Evolutionary conservation across 2,113 vertebrate species (phyloP).

Genomic region (Orthonyx spaldingii): DNA sequence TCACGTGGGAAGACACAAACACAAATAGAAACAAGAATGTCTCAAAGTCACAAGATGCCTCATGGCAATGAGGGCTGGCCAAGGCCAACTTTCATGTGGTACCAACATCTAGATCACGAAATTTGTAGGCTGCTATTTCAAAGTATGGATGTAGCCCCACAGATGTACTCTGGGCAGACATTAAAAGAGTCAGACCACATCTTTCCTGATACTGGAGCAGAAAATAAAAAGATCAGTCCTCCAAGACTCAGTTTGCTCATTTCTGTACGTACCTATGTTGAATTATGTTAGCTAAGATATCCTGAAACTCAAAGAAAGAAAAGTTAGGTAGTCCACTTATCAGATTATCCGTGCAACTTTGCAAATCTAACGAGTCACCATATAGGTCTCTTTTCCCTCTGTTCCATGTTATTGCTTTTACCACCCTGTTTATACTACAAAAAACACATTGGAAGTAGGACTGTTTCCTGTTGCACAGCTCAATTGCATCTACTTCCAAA

Average conservation of each 20-base stretch:
- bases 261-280: background rate
- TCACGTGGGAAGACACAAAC: background rate
- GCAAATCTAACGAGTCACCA: background rate
- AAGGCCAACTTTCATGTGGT: background rate
- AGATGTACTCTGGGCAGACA: background rate
- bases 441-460: background rate
- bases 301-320: background rate
- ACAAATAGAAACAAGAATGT: background rate
- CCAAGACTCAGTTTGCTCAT: background rate
- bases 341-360: background rate
- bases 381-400: fast-evolving
- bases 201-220: background rate
- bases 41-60: background rate
- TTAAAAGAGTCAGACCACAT: background rate
- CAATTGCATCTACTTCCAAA: background rate
- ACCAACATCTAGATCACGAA: background rate
- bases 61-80: background rate
- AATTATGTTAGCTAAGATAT: background rate
- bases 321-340: background rate
- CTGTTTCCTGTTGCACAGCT: background rate
- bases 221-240: background rate
- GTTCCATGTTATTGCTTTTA: background rate
- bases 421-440: background rate
- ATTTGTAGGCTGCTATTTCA: background rate
- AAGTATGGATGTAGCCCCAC: background rate